Base-by-base conservation (phyloP, 1,140 invertebrate genomes). In the Drosophila pseudoobscura region DNA sequence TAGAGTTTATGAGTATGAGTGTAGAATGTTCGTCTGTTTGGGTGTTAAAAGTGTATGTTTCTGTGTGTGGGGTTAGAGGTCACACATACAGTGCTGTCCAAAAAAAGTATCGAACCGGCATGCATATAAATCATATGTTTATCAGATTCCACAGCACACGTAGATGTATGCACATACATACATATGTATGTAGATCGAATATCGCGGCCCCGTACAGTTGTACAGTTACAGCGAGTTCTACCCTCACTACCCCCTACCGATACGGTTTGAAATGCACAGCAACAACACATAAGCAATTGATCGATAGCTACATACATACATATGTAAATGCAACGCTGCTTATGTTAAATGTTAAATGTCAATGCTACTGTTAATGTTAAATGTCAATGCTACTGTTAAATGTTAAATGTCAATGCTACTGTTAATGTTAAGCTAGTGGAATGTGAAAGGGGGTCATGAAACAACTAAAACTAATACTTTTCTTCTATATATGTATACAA, bases 251-350 rank as follows among this genome's bases (percentile, higher is more conserved):
- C 35, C 35, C 35, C 11, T 11, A 39, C 11, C 9, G 35, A 39
- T 39, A 11, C 35, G 11, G 35, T 45, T 69, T 71, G 55, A 60
- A 43, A 72, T 43, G 55, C 66, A 59, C 41, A 69, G 22, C 17
- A n/a, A 31, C 26, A 54, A 2, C 24, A 44, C 17, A 45, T 11
- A 20, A 11, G 41, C n/a, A 17, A 0, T 26, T 17, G n/a, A 45
- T 31, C 29, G 35, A 46, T 2, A 60, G 20, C 29, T 60, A 57
- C 53, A 49, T 9, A 65, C 29, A 50, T 31, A 22, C 15, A 11
- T 20, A 43, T 47, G n/a, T 26, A 6, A 45, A 41, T 17, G 15
- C 24, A 7, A 45, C 5, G 44, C 57, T 8, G 8, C 7, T 61
- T 35, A 20, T 24, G 15, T 57, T 13, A 39, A 35, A 9, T 35